A percentile compares a stretch with the other conserved stretches of the same genome.
Conservation (phyloP, 2,888 invertebrate genomes). For the Dugesia japonica region DNA sequence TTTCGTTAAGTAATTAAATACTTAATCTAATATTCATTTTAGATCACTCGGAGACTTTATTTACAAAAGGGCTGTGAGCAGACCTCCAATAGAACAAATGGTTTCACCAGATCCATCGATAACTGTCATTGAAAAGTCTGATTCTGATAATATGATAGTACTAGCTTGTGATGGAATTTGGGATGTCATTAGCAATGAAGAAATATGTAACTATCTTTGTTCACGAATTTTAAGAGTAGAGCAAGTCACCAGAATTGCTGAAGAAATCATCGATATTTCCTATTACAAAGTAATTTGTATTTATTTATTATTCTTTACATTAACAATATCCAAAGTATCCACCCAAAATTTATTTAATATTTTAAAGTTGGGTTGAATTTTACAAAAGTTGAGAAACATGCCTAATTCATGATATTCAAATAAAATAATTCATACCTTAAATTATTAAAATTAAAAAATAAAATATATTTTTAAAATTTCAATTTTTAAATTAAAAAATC, state of each 20-base stretch:
- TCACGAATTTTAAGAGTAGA: not conserved
- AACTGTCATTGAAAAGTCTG: constrained; percentile 59
- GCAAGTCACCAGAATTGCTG: not conserved
- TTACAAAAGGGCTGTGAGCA: constrained; percentile 46
- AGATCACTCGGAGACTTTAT: constrained; percentile 85
- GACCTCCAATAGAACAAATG: constrained; percentile 67
- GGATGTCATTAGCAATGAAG: constrained; percentile 93
- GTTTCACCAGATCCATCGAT: constrained; percentile 96
- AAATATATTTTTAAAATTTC: no score
- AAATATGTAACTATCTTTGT: constrained; percentile 55
- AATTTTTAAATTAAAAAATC: no score
- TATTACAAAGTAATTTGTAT: not conserved
- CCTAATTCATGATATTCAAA: no score
- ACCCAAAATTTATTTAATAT: no score
- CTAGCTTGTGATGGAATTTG: constrained; percentile 94
- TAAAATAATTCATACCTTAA: no score
- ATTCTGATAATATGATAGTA: constrained; percentile 75
- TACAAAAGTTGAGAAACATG: no score
- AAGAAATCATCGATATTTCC: not conserved
- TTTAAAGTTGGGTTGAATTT: no score
- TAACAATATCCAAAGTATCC: no score
- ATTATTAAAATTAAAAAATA: no score
- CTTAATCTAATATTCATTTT: no score
- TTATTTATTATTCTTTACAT: no score
- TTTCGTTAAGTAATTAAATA: no score